These are phyloP conservation scores for Gavia stellata DNA, from an alignment of 2,113 vertebrate species.

Conservation along the genomic window DNA sequence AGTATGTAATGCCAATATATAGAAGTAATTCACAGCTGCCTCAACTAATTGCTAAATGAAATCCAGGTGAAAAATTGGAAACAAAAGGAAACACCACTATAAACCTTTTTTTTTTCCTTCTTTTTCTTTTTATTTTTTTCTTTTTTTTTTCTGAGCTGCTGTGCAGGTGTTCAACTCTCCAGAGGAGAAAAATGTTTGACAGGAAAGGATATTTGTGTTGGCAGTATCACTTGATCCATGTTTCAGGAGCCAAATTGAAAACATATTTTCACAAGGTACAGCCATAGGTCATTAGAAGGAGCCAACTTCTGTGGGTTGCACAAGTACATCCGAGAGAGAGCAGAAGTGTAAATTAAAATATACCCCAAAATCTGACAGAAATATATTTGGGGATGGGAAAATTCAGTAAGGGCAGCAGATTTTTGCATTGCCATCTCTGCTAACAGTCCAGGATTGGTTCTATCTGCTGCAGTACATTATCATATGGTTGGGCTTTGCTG, in stretches of 20 bases:
- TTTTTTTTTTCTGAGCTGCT: background rate
- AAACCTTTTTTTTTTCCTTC: background rate
- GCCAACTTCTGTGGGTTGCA: background rate
- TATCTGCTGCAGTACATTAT: background rate
- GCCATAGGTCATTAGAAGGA: background rate
- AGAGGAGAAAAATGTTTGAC: conserved; percentile 5
- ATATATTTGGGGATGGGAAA: background rate
- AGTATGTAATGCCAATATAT: background rate
- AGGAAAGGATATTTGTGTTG: conserved; percentile 34
- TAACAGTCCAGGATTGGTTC: fast-evolving
- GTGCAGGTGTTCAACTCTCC: background rate
- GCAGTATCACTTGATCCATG: conserved; percentile 8
- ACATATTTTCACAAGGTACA: background rate
- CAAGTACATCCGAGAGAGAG: background rate
- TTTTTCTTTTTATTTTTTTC: too few species aligned
- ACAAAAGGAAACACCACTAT: background rate
- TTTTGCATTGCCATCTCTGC: background rate
- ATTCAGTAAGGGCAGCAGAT: background rate
- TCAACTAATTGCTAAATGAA: background rate
- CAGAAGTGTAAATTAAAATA: conserved; percentile 13
- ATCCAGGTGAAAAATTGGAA: background rate
- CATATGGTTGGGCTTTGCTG: background rate
- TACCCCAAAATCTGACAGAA: background rate
- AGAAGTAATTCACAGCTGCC: background rate
- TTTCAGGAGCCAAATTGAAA: conserved; percentile 24